Base-by-base conservation (phyloP, 2,113 vertebrate genomes). In the Lipotes vexillifer region DNA sequence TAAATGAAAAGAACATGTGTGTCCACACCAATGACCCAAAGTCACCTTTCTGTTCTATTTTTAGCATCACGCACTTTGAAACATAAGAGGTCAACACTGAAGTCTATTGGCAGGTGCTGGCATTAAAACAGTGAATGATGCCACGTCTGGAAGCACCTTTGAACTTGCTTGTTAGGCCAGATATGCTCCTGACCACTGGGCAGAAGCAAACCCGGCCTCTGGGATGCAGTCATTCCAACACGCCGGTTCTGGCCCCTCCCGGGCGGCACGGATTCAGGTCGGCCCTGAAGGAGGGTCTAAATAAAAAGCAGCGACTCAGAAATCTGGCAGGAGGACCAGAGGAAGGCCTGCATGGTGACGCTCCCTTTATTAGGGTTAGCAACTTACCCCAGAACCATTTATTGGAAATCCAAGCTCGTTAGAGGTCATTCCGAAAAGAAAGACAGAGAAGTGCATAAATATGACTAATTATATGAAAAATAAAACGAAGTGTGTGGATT, bases 121-220 rank as follows among this genome's bases (percentile, higher is more conserved):
- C 5, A 1, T 9, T 6, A 8, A 8, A 18, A 33, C 4, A 10
- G 18, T 8, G 15, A 36, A 1, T 25, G 5, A 1, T 3, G 10
- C 7, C 2, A 29, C 4, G 0, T 57, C 29, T 18, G 23, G 38
- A 78, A 25, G 17, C 4, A 13, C 31, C 85, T 61, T 15, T 36
- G 83, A 69, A 20, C 14, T 20, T 9, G 0, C 0, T 18, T 36
- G 36, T 31, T 61, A 3, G 3, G 33, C 6, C 8, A 3, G 5
- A n/a, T 2, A 44, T 49, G 13, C 17, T 72, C 59, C 44, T n/a
- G 33, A 36, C 10, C 8, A n/a, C 9, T 0, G 12, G 17, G 18
- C 18, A 44, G 74, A 41, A 18, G n/a, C 6, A 11, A 6, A 15
- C 31, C 25, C 23, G n/a, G 33, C 13, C 59, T 59, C 61, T 5